Percentiles rank a stretch among this genome's conserved stretches.
Evolutionary conservation across 2,113 vertebrate genomes (phyloP).

Genomic region (Brienomyrus longianalis): DNA sequence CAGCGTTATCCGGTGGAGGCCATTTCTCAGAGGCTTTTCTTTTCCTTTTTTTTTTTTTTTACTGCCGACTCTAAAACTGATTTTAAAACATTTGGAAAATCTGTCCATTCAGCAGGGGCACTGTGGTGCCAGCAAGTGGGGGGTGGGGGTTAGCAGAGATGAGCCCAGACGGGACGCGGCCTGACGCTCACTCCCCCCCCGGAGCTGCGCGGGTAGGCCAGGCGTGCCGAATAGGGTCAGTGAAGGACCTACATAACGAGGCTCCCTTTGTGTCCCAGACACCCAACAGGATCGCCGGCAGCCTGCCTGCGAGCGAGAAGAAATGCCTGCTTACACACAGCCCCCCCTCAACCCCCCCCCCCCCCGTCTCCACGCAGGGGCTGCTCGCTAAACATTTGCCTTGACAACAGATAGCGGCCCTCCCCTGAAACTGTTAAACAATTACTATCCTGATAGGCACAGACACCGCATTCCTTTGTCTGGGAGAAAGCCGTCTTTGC

Average conservation of each 20-base stretch:
- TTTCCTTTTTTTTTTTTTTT: conserved; percentile 42
- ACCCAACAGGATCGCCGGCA: conserved; percentile 76
- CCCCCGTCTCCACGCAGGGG: conserved; percentile 64
- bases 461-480: conserved; percentile 48
- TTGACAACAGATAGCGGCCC: conserved; percentile 72
- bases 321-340: conserved; percentile 67
- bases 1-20: conserved; percentile 82
- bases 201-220: conserved; percentile 69
- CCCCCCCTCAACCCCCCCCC: conserved; percentile 42
- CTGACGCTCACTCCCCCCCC: conserved; percentile 76
- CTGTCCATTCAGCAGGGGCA: conserved; percentile 81
- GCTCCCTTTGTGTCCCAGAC: conserved; percentile 90
- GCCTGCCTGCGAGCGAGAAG: conserved; percentile 64
- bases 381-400: conserved; percentile 79
- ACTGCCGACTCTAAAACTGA: conserved; percentile 76
- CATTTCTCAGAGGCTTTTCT: conserved; percentile 72
- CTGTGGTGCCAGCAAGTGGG: conserved; percentile 71
- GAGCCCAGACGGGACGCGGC: conserved; percentile 64
- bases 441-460: conserved; percentile 64
- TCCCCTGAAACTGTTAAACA: conserved; percentile 65
- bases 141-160: conserved; percentile 80
- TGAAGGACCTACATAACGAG: conserved; percentile 91
- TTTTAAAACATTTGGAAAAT: conserved; percentile 99
- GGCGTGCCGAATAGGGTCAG: conserved; percentile 68
- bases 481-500: conserved; percentile 32